Conservation (phyloP, 2,113 vertebrate species). For the Etia nguti region DNA sequence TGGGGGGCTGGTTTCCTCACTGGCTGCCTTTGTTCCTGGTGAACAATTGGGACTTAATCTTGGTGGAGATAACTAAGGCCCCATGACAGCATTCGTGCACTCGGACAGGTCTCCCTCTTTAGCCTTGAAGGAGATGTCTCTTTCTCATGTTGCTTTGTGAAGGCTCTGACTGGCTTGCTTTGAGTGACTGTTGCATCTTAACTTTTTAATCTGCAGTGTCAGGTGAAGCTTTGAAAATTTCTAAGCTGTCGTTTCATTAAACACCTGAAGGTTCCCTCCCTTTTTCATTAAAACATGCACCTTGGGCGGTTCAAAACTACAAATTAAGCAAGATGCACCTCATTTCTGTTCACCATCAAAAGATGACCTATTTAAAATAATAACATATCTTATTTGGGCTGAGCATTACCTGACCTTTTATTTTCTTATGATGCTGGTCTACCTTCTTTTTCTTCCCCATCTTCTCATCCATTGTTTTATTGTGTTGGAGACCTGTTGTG, state of each 20-base stretch:
- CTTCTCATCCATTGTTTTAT: conserved; percentile 69
- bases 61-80: conserved; percentile 82
- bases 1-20: conserved; percentile 82
- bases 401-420: not conserved
- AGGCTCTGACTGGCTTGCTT: not conserved
- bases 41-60: conserved; percentile 91
- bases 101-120: conserved; percentile 51
- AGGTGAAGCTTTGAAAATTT: not conserved
- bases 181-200: not conserved
- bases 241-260: not conserved
- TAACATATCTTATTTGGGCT: not conserved
- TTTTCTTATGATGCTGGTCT: not conserved
- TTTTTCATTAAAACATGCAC: not conserved
- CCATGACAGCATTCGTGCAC: conserved; percentile 45
- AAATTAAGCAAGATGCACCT: not conserved
- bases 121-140: conserved; percentile 65
- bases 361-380: not conserved
- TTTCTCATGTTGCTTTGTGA: conserved; percentile 22
- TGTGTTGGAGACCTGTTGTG: conserved; percentile 78
- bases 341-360: not conserved
- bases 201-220: not conserved
- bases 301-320: not conserved
- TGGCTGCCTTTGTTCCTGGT: conserved; percentile 84
- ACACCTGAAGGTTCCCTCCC: not conserved
- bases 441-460: not conserved